A percentile compares a stretch with the other conserved stretches of the same genome.
Conservation (phyloP, 2,113 vertebrate species). For the Recurvirostra avosetta region DNA sequence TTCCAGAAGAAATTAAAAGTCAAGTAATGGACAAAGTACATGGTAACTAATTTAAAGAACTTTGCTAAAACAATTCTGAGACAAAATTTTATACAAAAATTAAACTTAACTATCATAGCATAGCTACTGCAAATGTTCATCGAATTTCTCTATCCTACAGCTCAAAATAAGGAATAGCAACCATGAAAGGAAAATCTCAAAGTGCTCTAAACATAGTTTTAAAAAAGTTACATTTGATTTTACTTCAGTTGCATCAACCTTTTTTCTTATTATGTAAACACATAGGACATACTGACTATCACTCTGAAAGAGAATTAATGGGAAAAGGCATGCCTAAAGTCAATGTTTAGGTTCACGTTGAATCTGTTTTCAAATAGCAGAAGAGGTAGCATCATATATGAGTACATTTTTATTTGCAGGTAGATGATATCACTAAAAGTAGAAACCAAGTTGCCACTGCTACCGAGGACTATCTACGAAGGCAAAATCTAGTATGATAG, state of each 20-base stretch:
- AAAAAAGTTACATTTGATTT: not conserved
- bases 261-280: not conserved
- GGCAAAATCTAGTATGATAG: not conserved
- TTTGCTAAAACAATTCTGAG: not conserved
- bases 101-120: not conserved
- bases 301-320: not conserved
- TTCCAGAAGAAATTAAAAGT: not conserved
- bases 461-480: not conserved
- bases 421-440: not conserved
- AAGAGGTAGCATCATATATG: not conserved
- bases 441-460: not conserved
- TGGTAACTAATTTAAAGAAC: not conserved
- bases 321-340: not conserved
- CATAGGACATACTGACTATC: not conserved
- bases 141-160: not conserved
- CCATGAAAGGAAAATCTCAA: not conserved
- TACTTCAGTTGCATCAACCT: not conserved
- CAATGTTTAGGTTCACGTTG: accelerated
- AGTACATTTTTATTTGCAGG: not conserved
- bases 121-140: not conserved
- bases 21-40: not conserved
- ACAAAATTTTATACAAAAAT: not conserved
- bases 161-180: not conserved
- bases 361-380: not conserved
- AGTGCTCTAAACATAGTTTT: not conserved